Percentiles rank a stretch among this genome's conserved stretches.
Conservation (phyloP, 23 tunicate species). For the Ciona savignyi region DNA sequence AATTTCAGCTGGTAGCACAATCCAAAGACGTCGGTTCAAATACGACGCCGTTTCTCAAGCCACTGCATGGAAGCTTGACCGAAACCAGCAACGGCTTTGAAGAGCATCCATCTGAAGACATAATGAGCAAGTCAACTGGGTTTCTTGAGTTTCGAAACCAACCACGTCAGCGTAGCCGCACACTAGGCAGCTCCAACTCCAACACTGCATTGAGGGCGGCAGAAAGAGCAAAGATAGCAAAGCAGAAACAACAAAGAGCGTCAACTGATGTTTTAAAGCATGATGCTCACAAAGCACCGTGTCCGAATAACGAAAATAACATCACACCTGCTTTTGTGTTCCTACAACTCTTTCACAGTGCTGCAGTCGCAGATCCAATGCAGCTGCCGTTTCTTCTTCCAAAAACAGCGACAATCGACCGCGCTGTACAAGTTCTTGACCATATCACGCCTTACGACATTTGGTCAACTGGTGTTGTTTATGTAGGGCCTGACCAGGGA, state of each 20-base stretch:
- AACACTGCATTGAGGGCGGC: conserved; percentile 11
- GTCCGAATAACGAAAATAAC: not conserved
- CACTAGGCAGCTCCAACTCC: conserved; percentile 43
- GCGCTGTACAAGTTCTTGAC: conserved; percentile 73
- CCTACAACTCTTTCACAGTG: conserved; percentile 70
- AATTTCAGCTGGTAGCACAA: conserved; percentile 6
- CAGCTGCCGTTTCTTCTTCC: conserved; percentile 72
- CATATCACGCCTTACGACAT: conserved; percentile 78
- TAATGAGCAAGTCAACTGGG: not conserved
- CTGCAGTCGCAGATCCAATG: conserved; percentile 36
- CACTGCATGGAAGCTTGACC: not conserved
- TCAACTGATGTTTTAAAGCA: conserved; percentile 7
- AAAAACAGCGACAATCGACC: conserved; percentile 41
- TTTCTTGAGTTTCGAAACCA: not conserved
- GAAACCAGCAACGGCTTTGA: not conserved
- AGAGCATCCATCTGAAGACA: not conserved
- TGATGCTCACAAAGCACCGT: not conserved
- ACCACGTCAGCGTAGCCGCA: conserved; percentile 59
- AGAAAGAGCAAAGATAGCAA: not conserved
- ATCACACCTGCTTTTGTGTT: conserved; percentile 55
- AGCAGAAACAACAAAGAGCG: conserved; percentile 19
- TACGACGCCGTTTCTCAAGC: not conserved
- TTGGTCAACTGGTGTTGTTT: conserved; percentile 82
- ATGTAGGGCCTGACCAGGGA: conserved; percentile 55
- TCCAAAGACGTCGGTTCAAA: not conserved